A percentile compares a stretch with the other conserved stretches of the same genome.
Conservation (phyloP, 2,113 vertebrate genomes). For the Aptenodytes patagonicus region DNA sequence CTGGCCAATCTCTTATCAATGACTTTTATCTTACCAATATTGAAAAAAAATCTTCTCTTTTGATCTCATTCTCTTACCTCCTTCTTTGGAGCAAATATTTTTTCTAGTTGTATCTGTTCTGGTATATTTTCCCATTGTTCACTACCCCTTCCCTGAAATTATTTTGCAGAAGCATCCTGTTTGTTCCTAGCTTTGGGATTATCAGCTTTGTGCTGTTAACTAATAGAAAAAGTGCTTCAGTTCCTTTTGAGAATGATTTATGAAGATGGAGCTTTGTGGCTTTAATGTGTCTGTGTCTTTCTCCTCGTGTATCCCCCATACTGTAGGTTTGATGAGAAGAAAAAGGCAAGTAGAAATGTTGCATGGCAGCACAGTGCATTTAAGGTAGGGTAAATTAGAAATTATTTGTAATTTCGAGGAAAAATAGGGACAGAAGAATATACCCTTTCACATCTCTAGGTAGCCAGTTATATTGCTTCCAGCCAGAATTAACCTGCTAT, state of each 20-base stretch:
- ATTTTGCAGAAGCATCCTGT: background rate
- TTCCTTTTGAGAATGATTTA: background rate
- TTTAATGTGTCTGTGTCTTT: background rate
- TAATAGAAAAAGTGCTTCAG: background rate
- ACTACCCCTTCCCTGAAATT: background rate
- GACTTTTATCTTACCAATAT: background rate
- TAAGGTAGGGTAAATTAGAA: background rate
- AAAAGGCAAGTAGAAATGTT: background rate
- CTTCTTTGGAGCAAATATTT: background rate
- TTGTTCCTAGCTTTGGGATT: background rate
- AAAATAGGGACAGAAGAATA: background rate
- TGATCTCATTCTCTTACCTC: background rate
- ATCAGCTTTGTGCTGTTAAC: background rate
- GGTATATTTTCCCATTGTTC: slow-evolving; percentile 7
- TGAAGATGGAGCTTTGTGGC: background rate
- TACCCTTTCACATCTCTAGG: background rate
- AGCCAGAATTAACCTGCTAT: background rate
- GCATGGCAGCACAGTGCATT: background rate
- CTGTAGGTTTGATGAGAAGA: background rate
- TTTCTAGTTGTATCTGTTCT: background rate
- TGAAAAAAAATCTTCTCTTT: background rate
- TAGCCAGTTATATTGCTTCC: background rate
- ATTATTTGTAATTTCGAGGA: background rate
- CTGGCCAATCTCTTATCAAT: background rate
- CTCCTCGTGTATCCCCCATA: background rate